phyloP scores from a whole-genome alignment of 2,113 vertebrate genomes.

The Vicugna pacos region DNA sequence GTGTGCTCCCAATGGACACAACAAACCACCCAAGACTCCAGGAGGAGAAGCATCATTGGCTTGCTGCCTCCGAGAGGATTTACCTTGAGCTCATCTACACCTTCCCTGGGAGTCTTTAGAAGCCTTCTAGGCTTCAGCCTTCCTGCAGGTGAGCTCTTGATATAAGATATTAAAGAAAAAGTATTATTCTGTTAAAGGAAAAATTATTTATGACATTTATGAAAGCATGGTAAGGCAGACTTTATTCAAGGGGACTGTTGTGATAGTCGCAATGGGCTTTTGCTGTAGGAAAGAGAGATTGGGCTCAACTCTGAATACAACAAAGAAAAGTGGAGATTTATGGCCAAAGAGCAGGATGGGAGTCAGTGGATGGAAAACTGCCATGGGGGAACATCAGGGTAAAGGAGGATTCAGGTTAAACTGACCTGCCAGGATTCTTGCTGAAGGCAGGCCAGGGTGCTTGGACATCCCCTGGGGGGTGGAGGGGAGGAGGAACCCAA shows the following conservation, averaged over 20 bases:
- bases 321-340: not conserved
- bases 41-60: accelerated
- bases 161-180: not conserved
- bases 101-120: not conserved
- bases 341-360: not conserved
- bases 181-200: not conserved
- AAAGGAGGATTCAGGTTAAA: not conserved
- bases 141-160: not conserved
- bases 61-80: not conserved
- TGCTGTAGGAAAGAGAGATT: not conserved
- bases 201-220: not conserved
- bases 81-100: not conserved
- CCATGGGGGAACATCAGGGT: not conserved
- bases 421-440: not conserved
- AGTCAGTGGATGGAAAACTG: not conserved
- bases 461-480: not conserved
- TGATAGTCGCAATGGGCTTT: not conserved
- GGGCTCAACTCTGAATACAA: not conserved
- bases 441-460: not conserved
- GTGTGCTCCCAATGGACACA: not conserved
- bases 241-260: not conserved
- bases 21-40: accelerated
- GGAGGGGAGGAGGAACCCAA: too few species aligned
- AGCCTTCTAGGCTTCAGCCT: not conserved
- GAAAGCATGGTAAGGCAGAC: not conserved